phyloP scores from a whole-genome alignment of 1,140 invertebrate species.

The Drosophila ficusphila region DNA sequence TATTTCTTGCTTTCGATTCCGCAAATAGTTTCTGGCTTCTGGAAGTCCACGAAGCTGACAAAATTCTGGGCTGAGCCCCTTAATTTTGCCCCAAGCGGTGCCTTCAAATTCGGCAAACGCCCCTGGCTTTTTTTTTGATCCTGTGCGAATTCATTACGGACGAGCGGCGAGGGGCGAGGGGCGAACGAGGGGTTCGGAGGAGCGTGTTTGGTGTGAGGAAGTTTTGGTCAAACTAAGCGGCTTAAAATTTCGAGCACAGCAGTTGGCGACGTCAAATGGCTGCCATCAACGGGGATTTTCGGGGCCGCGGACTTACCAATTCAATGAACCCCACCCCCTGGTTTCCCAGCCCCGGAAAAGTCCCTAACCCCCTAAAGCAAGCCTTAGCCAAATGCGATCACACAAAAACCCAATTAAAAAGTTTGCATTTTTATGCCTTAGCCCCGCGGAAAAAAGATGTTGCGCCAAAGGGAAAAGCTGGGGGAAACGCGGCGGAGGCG shows the following conservation, averaged over 20 bases:
- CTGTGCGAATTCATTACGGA: constrained; percentile 21
- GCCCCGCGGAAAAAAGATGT: constrained; percentile 31
- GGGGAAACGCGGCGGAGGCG: too few relatives aligned
- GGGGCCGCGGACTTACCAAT: constrained; percentile 46
- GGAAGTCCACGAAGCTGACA: constrained; percentile 22
- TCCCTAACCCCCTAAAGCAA: constrained; percentile 9
- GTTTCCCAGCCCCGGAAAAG: constrained; percentile 12
- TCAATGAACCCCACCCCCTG: constrained; percentile 5
- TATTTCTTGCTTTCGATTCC: too few relatives aligned
- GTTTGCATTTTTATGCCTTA: constrained; percentile 78
- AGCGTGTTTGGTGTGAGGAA: constrained; percentile 23
- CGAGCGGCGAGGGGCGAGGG: not conserved
- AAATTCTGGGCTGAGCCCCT: constrained; percentile 39
- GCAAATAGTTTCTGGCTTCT: not conserved
- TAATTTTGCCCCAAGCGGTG: constrained; percentile 43
- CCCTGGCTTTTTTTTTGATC: constrained; percentile 1
- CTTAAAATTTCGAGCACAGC: constrained; percentile 66
- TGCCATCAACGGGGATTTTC: constrained; percentile 73
- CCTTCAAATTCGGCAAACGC: constrained; percentile 41
- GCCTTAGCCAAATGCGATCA: constrained; percentile 63
- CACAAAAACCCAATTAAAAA: constrained; percentile 81
- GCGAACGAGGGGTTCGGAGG: not conserved
- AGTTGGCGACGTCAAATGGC: constrained; percentile 69
- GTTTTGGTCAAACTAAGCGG: constrained; percentile 77
- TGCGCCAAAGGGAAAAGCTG: not conserved